Conservation (phyloP, 2,797 vertebrate genomes). For the Rhabdophis nuchalis region DNA sequence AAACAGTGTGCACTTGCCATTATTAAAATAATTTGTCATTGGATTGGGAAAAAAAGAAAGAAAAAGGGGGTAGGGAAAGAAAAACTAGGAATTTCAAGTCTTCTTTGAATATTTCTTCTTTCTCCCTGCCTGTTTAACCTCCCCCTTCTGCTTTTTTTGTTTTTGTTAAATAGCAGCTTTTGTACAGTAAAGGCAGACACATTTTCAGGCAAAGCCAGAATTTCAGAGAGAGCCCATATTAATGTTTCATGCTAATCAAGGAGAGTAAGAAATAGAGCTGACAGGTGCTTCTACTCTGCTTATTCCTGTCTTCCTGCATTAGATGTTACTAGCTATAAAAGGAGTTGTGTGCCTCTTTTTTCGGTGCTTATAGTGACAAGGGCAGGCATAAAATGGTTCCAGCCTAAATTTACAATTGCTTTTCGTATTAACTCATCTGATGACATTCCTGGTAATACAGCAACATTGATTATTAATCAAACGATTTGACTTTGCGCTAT, state of each 20-base stretch:
- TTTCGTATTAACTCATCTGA: constrained; percentile 58
- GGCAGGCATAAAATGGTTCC: constrained; percentile 67
- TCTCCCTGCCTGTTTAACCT: constrained; percentile 59
- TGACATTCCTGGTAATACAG: constrained; percentile 47
- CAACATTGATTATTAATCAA: constrained; percentile 56
- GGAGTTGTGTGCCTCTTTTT: constrained; percentile 70
- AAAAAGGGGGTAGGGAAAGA: constrained; percentile 64
- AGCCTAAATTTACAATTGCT: constrained; percentile 67
- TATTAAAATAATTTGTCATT: constrained; percentile 84
- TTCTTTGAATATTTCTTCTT: constrained; percentile 74
- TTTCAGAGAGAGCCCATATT: constrained; percentile 90
- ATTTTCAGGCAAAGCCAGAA: constrained; percentile 75
- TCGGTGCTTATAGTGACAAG: constrained; percentile 63
- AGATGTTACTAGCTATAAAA: constrained; percentile 79
- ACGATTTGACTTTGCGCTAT: constrained; percentile 45
- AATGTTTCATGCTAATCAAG: constrained; percentile 99
- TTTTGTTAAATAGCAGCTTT: constrained; percentile 65
- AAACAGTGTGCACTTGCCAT: constrained; percentile 70
- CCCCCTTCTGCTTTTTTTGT: too few species aligned
- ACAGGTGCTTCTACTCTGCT: constrained; percentile 98
- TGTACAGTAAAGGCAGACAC: constrained; percentile 74
- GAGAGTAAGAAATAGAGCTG: constrained; percentile 87
- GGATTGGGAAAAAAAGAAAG: constrained; percentile 50
- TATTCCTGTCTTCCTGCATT: constrained; percentile 95
- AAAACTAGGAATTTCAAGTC: constrained; percentile 69